Conservation (phyloP, 2,888 invertebrate genomes). For the Ophonus ardosiacus region DNA sequence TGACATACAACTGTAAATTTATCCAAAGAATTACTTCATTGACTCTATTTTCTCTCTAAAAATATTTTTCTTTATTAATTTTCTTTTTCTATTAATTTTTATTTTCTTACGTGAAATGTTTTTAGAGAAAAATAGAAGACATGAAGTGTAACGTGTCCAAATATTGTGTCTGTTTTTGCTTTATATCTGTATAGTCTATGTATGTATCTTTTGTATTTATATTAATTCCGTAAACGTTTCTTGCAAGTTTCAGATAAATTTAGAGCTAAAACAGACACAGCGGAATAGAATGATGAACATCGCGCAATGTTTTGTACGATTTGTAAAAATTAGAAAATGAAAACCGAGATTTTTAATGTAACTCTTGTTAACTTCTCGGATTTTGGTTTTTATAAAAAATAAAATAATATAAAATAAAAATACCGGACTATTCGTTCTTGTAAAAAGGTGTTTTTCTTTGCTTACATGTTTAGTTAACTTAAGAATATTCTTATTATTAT, state of each 20-base stretch:
- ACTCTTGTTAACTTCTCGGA: conserved; percentile 48
- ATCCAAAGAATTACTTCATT: conserved; percentile 8
- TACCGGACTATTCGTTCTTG: conserved; percentile 52
- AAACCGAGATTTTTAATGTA: conserved; percentile 56
- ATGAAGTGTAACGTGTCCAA: conserved; percentile 8
- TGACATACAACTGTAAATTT: conserved; percentile 28
- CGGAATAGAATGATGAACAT: conserved; percentile 56
- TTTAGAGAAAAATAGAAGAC: conserved; percentile 15
- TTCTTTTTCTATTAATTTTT: conserved; percentile 17
- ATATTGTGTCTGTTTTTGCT: conserved; percentile 53
- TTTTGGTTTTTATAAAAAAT: conserved; percentile 56
- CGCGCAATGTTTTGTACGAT: conserved; percentile 59
- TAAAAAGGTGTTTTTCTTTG: conserved; percentile 57
- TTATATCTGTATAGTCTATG: conserved; percentile 35
- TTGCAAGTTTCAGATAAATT: conserved; percentile 36
- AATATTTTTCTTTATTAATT: conserved; percentile 1
- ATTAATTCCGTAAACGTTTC: neutral
- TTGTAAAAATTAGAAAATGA: conserved; percentile 58
- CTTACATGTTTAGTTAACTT: conserved; percentile 52
- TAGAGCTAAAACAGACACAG: conserved; percentile 49
- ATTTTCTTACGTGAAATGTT: conserved; percentile 7
- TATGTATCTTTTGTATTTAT: conserved; percentile 44
- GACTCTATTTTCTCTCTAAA: conserved; percentile 21
- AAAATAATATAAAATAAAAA: conserved; percentile 41
- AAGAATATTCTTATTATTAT: conserved; percentile 44